Conservation (phyloP, 2,888 invertebrate species). For the Conistra vaccinii region DNA sequence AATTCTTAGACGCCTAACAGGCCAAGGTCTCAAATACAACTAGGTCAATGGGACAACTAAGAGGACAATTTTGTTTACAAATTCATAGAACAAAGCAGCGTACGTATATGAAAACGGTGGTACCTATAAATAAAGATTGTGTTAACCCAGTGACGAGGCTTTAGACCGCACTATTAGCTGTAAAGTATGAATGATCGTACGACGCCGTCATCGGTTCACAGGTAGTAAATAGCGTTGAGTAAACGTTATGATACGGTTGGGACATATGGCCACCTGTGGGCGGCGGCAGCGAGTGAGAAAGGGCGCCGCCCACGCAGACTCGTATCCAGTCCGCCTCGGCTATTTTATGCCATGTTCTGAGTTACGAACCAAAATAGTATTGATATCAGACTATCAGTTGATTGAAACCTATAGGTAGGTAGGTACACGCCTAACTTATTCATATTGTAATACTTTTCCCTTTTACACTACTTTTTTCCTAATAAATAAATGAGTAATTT, state of each 20-base stretch:
- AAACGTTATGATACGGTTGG: slow-evolving; percentile 63
- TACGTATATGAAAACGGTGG: slow-evolving; percentile 20
- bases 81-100: slow-evolving; percentile 25
- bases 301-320: slow-evolving; percentile 85
- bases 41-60: slow-evolving; percentile 42
- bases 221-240: slow-evolving; percentile 61
- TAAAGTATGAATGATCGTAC: slow-evolving; percentile 65
- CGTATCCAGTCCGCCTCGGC: slow-evolving; percentile 69
- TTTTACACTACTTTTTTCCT: not conserved
- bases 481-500: slow-evolving; percentile 9
- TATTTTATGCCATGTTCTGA: slow-evolving; percentile 42
- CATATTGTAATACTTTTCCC: slow-evolving; percentile 1
- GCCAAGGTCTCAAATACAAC: slow-evolving; percentile 33
- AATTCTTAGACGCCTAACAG: slow-evolving; percentile 20
- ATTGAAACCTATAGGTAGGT: not conserved
- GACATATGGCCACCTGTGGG: slow-evolving; percentile 79
- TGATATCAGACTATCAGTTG: not conserved
- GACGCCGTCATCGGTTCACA: slow-evolving; percentile 58
- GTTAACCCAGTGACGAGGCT: slow-evolving; percentile 46
- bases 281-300: slow-evolving; percentile 79
- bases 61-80: slow-evolving; percentile 34
- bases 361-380: slow-evolving; percentile 3
- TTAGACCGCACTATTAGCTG: slow-evolving; percentile 55
- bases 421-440: not conserved
- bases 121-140: slow-evolving; percentile 60